Base-by-base conservation (phyloP, 2,113 vertebrate genomes). In the Bungarus multicinctus region DNA sequence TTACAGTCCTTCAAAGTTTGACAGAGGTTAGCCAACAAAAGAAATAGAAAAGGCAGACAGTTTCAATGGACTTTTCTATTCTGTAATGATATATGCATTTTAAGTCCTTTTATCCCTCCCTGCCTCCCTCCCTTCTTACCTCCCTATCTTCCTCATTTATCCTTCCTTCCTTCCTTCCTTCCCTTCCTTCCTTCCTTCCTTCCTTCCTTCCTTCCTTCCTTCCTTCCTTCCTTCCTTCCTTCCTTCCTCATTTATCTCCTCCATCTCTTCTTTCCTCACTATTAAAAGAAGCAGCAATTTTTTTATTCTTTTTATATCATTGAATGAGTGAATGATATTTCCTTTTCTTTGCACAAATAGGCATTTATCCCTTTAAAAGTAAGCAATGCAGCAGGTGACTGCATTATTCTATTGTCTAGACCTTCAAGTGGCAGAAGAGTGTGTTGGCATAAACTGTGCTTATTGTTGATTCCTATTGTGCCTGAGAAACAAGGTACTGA, bases 241-340 rank as follows among this genome's bases (percentile, higher is more conserved):
- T 94, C 74, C 92, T 0, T 10, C 94, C 93, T 94, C 92, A 3
- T 11, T 2, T 58, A 58, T 25, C 57, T 23, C 45, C 8, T 22
- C 8, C 34, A 10, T 39, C 34, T 16, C 45, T 96, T 95, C 85
- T 91, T 50, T 50, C 3, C 18, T 2, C 91, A 4, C 86, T 91
- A 93, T 94, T 93, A 95, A 91, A n/a, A 95, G 89, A 89, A 92
- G 94, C 95, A 97, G 97, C 97, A 97, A 96, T 64, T 86, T 81
- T 88, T 81, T 47, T 93, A 69, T 94, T 94, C 96, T 95, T 96
- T 97, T 96, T 97, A 95, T 95, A 94, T 85, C 90, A 94, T 93
- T 95, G 91, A 96, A 91, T 93, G 94, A 95, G 94, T 95, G 93
- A 91, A 94, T 95, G 93, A 93, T 94, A 97, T 96, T 96, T 87